These are phyloP conservation scores for Amphimallon solstitiale DNA, from an alignment of 2,888 invertebrate species.

Conservation along the genomic window DNA sequence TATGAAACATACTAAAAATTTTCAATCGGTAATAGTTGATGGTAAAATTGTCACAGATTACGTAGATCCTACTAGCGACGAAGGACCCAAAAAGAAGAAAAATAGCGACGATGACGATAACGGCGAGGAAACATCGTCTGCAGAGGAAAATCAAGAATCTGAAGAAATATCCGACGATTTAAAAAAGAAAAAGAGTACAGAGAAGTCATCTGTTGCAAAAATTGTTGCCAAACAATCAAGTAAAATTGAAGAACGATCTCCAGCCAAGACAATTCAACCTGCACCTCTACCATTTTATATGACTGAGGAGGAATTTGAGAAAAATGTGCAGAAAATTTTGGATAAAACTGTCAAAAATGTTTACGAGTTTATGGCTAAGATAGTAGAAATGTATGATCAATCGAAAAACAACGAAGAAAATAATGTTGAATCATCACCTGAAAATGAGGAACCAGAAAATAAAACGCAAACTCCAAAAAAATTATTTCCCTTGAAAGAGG, in stretches of 20 bases:
- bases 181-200: background rate
- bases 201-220: background rate
- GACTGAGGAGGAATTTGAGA: slow-evolving; percentile 38
- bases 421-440: background rate
- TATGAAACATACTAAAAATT: slow-evolving; percentile 37
- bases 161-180: slow-evolving; percentile 10
- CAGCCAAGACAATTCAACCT: slow-evolving; percentile 17
- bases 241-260: slow-evolving; percentile 4
- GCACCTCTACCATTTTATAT: slow-evolving; percentile 15
- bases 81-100: slow-evolving; percentile 6
- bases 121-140: background rate
- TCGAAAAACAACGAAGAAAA: slow-evolving; percentile 21
- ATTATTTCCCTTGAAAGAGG: background rate
- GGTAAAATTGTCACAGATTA: slow-evolving; percentile 33
- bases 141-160: background rate
- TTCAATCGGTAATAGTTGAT: slow-evolving; percentile 30
- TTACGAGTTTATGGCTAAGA: slow-evolving; percentile 34
- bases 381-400: slow-evolving; percentile 34
- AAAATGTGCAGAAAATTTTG: slow-evolving; percentile 35
- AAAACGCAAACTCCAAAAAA: background rate
- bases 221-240: background rate
- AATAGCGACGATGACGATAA: background rate
- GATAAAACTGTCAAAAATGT: slow-evolving; percentile 37
- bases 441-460: background rate
- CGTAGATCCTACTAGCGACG: slow-evolving; percentile 7